Percentiles rank a stretch among this genome's conserved stretches.
Evolutionary conservation across 2,797 vertebrate species (phyloP).

Genomic region (Tinamus major): DNA sequence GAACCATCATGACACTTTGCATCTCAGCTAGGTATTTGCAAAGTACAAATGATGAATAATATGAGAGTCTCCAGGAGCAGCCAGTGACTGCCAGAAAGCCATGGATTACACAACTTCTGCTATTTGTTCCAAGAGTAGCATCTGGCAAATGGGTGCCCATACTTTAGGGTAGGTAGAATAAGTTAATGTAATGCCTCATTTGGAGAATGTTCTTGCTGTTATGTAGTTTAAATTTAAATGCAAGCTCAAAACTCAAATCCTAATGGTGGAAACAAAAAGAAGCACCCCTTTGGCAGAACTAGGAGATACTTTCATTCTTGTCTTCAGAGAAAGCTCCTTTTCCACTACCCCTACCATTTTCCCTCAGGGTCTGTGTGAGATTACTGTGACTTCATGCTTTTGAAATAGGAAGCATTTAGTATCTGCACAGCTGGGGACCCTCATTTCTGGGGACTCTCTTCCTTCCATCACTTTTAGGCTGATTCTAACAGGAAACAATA

Average conservation of each 20-base stretch:
- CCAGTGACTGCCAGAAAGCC: background rate
- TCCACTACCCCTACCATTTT: background rate
- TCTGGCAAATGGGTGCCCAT: conserved; percentile 18
- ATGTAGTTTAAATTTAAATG: background rate
- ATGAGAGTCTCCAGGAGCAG: background rate
- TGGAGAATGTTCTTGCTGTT: background rate
- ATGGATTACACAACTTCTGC: background rate
- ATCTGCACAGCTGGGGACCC: background rate
- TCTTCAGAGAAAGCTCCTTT: background rate
- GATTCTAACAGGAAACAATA: background rate
- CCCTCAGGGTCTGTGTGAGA: background rate
- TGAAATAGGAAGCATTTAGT: background rate
- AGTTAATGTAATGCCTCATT: conserved; percentile 9
- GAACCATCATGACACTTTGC: background rate
- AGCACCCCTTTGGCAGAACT: background rate
- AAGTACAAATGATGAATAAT: background rate
- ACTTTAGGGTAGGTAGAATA: background rate
- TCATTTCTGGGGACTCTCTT: background rate
- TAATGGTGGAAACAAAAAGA: background rate
- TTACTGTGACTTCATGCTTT: background rate
- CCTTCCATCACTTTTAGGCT: background rate
- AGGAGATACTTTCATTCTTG: background rate
- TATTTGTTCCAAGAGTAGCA: conserved; percentile 10
- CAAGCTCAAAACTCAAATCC: background rate
- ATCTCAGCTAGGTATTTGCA: background rate